These are phyloP conservation scores for Synanthedon formicaeformis DNA, from an alignment of 2,888 invertebrate species.

Conservation along the genomic window DNA sequence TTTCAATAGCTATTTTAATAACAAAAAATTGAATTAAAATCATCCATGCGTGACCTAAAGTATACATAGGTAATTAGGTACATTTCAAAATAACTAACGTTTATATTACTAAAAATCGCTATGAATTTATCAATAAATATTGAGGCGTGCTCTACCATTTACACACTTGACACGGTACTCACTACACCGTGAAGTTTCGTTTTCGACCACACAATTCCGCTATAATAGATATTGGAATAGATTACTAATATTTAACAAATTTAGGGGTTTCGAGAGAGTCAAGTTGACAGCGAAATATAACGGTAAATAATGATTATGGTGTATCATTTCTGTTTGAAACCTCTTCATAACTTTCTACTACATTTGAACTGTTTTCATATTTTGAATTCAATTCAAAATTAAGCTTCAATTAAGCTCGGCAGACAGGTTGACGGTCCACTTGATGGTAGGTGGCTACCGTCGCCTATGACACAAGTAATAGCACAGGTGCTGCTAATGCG, in stretches of 20 bases:
- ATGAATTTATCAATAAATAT: slow-evolving; percentile 1
- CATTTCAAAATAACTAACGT: too few species aligned
- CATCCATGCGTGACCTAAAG: too few species aligned
- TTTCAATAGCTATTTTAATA: too few species aligned
- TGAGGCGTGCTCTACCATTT: slow-evolving; percentile 8
- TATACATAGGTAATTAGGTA: too few species aligned
- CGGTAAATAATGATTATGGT: slow-evolving; percentile 11
- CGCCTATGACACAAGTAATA: too few species aligned
- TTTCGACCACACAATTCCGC: slow-evolving; percentile 19
- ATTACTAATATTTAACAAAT: slow-evolving; percentile 34
- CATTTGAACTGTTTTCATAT: slow-evolving; percentile 5
- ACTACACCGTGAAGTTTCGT: slow-evolving; percentile 2
- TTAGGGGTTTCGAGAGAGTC: slow-evolving; percentile 30
- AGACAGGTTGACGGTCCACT: too few species aligned
- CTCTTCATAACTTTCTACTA: too few species aligned
- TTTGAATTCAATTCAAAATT: slow-evolving; percentile 5
- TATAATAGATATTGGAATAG: slow-evolving; percentile 43
- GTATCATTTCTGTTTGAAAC: slow-evolving; percentile 8
- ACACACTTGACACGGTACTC: background rate
- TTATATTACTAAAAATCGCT: too few species aligned
- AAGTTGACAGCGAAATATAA: slow-evolving; percentile 11
- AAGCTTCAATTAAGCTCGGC: too few species aligned
- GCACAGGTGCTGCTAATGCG: too few species aligned
- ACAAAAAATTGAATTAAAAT: too few species aligned
- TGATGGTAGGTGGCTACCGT: too few species aligned